phyloP scores from a whole-genome alignment of 2,113 vertebrate genomes.

The Proteles cristata region DNA sequence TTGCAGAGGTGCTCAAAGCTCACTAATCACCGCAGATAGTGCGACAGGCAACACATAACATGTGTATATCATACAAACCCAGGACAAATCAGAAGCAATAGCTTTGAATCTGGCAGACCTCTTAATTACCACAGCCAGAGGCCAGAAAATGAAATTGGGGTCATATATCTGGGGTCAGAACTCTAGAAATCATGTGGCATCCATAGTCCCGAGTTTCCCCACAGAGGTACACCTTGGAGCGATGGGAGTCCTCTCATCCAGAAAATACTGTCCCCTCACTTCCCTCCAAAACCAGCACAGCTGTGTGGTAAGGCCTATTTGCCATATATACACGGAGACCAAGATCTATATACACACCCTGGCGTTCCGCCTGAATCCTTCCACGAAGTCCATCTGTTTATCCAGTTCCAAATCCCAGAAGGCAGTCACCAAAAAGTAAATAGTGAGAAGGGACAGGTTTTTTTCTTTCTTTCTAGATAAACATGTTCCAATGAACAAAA shows the following conservation, averaged over 20 bases:
- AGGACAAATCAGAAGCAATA: slow-evolving; percentile 38
- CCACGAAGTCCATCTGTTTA: slow-evolving; percentile 82
- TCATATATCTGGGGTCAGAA: slow-evolving; percentile 30
- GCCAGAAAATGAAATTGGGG: slow-evolving; percentile 56
- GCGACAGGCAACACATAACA: background rate
- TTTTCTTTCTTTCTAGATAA: slow-evolving; percentile 79
- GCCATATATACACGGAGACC: slow-evolving; percentile 67
- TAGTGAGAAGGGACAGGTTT: slow-evolving; percentile 81
- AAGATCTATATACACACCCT: slow-evolving; percentile 77
- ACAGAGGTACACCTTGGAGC: slow-evolving; percentile 56
- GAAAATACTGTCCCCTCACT: slow-evolving; percentile 63
- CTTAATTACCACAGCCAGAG: slow-evolving; percentile 52
- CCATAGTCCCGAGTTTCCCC: background rate
- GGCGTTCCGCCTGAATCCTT: slow-evolving; percentile 75
- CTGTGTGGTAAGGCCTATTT: slow-evolving; percentile 74
- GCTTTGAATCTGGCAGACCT: slow-evolving; percentile 40
- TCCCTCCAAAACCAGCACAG: slow-evolving; percentile 70
- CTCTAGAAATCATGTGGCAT: slow-evolving; percentile 38
- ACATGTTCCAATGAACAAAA: slow-evolving; percentile 83
- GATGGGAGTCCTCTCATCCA: slow-evolving; percentile 37
- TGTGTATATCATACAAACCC: background rate
- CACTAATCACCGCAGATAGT: background rate
- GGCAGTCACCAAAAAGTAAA: slow-evolving; percentile 84
- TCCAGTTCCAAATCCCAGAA: slow-evolving; percentile 83
- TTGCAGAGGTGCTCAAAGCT: background rate